phyloP scores from a whole-genome alignment of 2,888 invertebrate species.

The Pterostichus madidus region DNA sequence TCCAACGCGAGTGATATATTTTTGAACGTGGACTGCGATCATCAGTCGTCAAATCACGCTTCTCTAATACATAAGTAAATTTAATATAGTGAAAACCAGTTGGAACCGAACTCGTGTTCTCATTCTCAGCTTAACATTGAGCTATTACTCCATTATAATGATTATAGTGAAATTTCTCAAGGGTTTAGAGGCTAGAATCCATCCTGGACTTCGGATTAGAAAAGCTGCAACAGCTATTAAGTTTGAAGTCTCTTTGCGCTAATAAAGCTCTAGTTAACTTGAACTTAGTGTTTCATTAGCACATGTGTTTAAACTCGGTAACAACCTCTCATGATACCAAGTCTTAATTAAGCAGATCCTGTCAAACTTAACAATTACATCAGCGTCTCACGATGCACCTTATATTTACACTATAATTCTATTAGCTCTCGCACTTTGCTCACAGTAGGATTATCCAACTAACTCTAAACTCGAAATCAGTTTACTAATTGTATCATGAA shows the following conservation, averaged over 20 bases:
- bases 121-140: too few species aligned
- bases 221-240: conserved; percentile 27
- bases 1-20: too few species aligned
- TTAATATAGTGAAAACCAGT: too few species aligned
- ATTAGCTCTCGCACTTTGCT: conserved; percentile 26
- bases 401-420: conserved; percentile 58
- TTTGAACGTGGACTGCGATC: too few species aligned
- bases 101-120: too few species aligned
- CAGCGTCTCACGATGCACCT: conserved; percentile 51
- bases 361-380: conserved; percentile 60
- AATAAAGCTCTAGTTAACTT: conserved; percentile 56
- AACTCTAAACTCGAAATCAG: too few species aligned
- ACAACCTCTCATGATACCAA: conserved; percentile 56
- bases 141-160: too few species aligned
- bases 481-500: too few species aligned
- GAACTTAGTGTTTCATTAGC: conserved; percentile 62
- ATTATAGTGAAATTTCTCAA: too few species aligned
- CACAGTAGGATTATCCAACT: too few species aligned
- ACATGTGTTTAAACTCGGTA: conserved; percentile 59
- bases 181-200: background rate
- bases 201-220: background rate
- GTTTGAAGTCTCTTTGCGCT: conserved; percentile 27
- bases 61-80: too few species aligned
- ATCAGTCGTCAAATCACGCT: too few species aligned
- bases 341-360: conserved; percentile 56